Evolutionary conservation across 2,888 invertebrate species (phyloP), one percentile per base, ranked within the genome.

Genomic region (Polydrusus cervinus): DNA sequence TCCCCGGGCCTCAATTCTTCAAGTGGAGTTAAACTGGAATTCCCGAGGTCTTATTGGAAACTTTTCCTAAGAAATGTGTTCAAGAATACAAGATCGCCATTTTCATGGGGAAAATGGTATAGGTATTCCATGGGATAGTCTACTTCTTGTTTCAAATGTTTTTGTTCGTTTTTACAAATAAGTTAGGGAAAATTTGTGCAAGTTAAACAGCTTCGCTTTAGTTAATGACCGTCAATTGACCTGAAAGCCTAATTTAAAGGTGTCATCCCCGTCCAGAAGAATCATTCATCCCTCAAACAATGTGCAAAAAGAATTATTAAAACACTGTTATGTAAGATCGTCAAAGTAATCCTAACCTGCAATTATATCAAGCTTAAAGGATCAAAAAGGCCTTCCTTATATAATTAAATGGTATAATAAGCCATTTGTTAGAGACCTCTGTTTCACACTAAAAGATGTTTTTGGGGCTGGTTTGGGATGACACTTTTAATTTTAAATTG

Each of bases 321-420:
- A 40, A 34, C 16, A 47, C 18, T 30, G 45, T 73, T 73, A 73
- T 49, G 47, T 16, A 67, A 20, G 40, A 60, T 25, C 43, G 68
- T 73, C 45, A 62, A 45, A 66, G 40, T 14, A 43, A 38, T 20
- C 51, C 10, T 20, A 74, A 74, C 71, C 71, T 71, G 53, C 71
- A 55, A 71, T 75, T 75, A 75, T 66, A 67, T 67, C 57, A 62
- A 68, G 49, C 64, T 66, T 64, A 67, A 43, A 25, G 66, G 49
- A 14, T 34, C 14, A 25, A 14, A 38, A 34, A 30, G 16, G 16
- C 16, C 51, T 16, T 14, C n/a, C 25, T 55, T 34, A 34, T 47
- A 34, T 62, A 71, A 71, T 71, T 71, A 62, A 72, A 72, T 66
- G 47, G 45, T 47, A 25, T 72, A 72, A 66, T 60, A 34, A 72